Evolutionary conservation across 1,140 invertebrate genomes (phyloP), one percentile per base, ranked within the genome.

Genomic region (Myzus persicae): DNA sequence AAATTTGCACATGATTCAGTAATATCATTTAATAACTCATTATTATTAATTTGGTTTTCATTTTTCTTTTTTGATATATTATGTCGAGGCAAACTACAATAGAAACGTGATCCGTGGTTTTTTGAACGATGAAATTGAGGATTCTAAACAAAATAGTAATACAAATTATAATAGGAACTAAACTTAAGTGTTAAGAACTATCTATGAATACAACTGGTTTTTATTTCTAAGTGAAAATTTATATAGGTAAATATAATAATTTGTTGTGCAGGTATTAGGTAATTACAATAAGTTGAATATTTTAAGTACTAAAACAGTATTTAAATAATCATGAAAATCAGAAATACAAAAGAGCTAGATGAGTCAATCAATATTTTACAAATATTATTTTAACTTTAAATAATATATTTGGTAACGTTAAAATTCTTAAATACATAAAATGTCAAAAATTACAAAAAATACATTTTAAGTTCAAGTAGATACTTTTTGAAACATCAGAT

Each of bases 1-100:
- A 85, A 93, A 31, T 93, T 84, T 22, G 26, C 48, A 85, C 81
- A 93, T 40, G 91, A 85, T 93, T 93, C 91, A 93, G 91, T 85
- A 54, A 85, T 93, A 84, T 93, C 81, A 42, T 85, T 93, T 54
- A 93, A 85, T 84, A 36, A 11, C 31, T 40, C 44, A 48, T 46
- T 93, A 22, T 93, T 93, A 54, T 22, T 9, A 18, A 54, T 93
- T 20, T 51, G 24, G 11, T n/a, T 46, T 38, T 92, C 90, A 48
- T 42, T 84, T 93, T 93, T 93, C 4, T 84, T 93, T 93, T 93
- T 93, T 11, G 90, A 82, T 38, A 93, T 24, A 54, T 40, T 51
- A 40, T 84, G 91, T 8, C 91, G 40, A 48, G 91, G 91, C 18
- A 93, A 93, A 40, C 91, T 93, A 54, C 91, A 76, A 84, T 93